Evolutionary conservation across 2,113 vertebrate species (phyloP).

Genomic region (Uria lomvia): DNA sequence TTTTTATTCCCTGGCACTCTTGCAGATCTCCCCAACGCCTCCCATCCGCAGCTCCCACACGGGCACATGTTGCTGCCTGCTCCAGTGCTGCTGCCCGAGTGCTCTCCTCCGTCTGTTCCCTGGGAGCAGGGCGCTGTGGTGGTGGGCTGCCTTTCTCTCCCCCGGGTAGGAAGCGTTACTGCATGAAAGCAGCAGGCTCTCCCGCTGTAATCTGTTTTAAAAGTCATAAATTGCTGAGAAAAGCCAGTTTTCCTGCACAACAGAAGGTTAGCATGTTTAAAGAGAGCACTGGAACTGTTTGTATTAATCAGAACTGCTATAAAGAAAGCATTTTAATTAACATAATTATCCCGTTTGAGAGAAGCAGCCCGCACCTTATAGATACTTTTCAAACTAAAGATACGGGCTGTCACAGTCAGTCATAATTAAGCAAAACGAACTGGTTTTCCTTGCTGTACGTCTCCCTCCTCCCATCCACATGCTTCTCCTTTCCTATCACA

Average conservation of each 20-base stretch:
- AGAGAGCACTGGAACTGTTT: conserved; percentile 72
- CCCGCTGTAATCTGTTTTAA: conserved; percentile 47
- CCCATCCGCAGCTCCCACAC: conserved; percentile 10
- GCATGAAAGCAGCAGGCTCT: conserved; percentile 41
- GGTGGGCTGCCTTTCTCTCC: conserved; percentile 9
- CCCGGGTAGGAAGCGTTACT: conserved; percentile 6
- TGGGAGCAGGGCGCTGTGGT: background rate
- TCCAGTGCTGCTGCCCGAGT: background rate
- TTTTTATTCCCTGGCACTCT: conserved; percentile 58
- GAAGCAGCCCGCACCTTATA: conserved; percentile 63
- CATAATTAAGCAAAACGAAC: conserved; percentile 66
- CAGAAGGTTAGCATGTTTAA: conserved; percentile 75
- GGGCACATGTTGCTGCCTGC: conserved; percentile 42
- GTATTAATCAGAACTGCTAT: conserved; percentile 77
- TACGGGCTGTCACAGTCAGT: conserved; percentile 61
- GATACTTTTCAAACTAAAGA: conserved; percentile 71
- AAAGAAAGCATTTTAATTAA: conserved; percentile 80
- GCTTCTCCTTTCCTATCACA: background rate
- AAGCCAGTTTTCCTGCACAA: conserved; percentile 54
- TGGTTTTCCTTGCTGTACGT: background rate
- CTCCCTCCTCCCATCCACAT: background rate
- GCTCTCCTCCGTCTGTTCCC: conserved; percentile 29
- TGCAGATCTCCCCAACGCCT: background rate
- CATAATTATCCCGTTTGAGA: conserved; percentile 73
- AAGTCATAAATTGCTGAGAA: conserved; percentile 64